Conservation (phyloP, 2,113 vertebrate genomes). For the Puffinus mauretanicus region DNA sequence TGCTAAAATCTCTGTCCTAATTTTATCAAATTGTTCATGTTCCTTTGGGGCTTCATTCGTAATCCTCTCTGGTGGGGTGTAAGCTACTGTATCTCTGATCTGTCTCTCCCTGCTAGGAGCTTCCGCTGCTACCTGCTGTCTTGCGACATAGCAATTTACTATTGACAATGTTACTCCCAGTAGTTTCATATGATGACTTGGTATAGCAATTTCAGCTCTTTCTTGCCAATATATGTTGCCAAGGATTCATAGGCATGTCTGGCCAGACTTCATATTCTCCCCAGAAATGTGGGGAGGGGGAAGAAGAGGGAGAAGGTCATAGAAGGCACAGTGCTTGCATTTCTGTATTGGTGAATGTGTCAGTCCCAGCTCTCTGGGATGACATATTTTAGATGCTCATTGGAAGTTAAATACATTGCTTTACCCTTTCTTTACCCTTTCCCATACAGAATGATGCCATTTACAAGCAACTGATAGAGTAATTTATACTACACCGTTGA, state of each 20-base stretch:
- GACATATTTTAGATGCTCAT: neutral
- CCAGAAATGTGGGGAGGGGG: neutral
- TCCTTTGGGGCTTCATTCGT: conserved; percentile 12
- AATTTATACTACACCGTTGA: conserved; percentile 24
- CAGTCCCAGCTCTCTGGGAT: neutral
- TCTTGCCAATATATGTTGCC: neutral
- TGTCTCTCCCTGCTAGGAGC: neutral
- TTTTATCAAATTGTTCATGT: conserved; percentile 9
- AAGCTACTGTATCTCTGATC: neutral
- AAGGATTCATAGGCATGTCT: neutral
- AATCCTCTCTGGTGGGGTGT: neutral
- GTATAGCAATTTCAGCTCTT: neutral
- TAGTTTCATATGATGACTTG: neutral
- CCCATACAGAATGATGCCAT: neutral
- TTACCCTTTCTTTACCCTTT: conserved; percentile 53
- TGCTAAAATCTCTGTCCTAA: conserved; percentile 6
- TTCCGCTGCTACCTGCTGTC: conserved; percentile 22
- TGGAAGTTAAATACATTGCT: conserved; percentile 43
- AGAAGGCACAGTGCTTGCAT: neutral
- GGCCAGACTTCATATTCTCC: neutral
- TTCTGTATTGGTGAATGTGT: neutral
- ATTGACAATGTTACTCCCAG: neutral
- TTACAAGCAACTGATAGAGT: conserved; percentile 46
- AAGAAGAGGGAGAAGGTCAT: neutral
- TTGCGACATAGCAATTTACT: conserved; percentile 3